phyloP scores from a whole-genome alignment of 1,140 invertebrate species.

The Calosoma granatense region DNA sequence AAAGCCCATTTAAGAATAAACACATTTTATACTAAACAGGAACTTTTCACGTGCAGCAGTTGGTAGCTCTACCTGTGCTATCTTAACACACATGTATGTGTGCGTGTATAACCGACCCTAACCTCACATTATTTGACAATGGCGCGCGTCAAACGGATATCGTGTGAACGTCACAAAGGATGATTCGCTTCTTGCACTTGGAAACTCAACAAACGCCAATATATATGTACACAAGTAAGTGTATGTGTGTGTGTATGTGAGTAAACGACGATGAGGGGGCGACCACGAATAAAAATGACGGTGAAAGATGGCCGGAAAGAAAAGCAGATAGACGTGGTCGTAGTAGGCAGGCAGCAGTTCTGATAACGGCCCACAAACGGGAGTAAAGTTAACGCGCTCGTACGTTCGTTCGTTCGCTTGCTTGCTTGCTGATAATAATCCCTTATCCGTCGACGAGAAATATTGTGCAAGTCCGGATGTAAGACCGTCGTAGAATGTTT shows the following conservation, averaged over 20 bases:
- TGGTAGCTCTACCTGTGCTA: neutral
- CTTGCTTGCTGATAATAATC: neutral
- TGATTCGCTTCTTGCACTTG: too few species aligned
- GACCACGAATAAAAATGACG: neutral
- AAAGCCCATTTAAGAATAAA: too few species aligned
- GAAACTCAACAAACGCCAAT: too few species aligned
- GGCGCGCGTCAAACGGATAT: neutral
- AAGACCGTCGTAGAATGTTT: neutral
- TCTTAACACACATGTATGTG: neutral
- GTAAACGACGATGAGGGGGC: neutral
- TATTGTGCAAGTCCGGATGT: neutral
- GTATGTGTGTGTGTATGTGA: neutral
- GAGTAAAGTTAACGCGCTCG: neutral
- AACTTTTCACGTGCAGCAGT: neutral
- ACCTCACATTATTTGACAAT: neutral
- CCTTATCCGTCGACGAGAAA: neutral
- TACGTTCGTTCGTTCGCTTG: too few species aligned
- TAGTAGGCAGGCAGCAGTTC: neutral
- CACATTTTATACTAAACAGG: too few species aligned
- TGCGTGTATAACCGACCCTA: too few species aligned
- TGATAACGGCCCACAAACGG: neutral
- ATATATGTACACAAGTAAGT: too few species aligned
- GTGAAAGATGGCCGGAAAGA: neutral
- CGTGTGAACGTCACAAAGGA: too few species aligned
- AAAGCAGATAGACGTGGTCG: neutral